Percentiles rank a stretch among this genome's conserved stretches.
Evolutionary conservation across 2,888 invertebrate genomes (phyloP).

Genomic region (Lasius platythorax): DNA sequence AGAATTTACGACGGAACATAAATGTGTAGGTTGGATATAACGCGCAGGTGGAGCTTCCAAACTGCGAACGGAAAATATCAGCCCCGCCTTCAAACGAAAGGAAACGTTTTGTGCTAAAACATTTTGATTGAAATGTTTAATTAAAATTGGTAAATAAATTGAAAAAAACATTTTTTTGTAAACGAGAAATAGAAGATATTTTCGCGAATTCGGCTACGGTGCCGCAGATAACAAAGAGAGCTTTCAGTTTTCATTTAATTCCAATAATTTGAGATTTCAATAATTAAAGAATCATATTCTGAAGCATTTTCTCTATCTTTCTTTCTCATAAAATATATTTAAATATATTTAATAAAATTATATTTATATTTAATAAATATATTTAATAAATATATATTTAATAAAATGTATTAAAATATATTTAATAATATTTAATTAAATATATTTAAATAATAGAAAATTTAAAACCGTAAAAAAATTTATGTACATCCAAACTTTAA

Average conservation of each 20-base stretch:
- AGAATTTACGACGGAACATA: neutral
- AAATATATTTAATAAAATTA: neutral
- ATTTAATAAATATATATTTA: neutral
- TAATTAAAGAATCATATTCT: no score
- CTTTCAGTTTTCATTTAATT: neutral
- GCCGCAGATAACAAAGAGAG: neutral
- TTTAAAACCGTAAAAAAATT: neutral
- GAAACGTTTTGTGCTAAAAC: neutral
- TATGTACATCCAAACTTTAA: neutral
- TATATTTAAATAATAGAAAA: neutral
- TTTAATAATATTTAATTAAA: no score
- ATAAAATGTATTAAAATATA: no score
- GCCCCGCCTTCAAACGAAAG: neutral
- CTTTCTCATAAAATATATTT: neutral
- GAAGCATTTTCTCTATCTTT: neutral
- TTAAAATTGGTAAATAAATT: neutral
- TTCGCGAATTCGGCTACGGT: neutral
- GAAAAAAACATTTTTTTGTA: neutral
- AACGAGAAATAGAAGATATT: neutral
- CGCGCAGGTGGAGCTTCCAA: neutral
- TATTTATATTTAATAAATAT: neutral
- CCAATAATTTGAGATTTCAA: neutral
- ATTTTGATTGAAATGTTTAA: slow-evolving; percentile 2
- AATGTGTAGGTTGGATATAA: slow-evolving; percentile 14
- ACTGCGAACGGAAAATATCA: neutral